These are phyloP conservation scores for Eurytoma californica DNA, from an alignment of 2,888 invertebrate genomes.

Conservation along the genomic window DNA sequence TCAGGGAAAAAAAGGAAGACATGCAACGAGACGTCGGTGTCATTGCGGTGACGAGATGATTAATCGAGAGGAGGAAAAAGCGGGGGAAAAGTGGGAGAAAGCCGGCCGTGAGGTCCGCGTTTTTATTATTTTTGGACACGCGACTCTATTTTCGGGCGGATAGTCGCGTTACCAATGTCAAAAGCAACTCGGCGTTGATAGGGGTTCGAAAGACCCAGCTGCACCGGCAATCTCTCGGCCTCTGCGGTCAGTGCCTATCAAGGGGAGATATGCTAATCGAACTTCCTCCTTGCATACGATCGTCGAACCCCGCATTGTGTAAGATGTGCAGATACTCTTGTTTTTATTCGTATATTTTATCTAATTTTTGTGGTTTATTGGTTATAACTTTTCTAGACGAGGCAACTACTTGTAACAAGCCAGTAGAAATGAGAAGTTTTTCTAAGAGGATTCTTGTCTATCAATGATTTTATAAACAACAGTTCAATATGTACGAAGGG, in stretches of 20 bases:
- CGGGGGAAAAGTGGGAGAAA: conserved; percentile 11
- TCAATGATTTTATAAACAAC: conserved; percentile 10
- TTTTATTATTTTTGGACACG: conserved; percentile 51
- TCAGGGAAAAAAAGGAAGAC: neutral
- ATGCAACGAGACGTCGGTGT: neutral
- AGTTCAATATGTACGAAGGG: conserved; percentile 33
- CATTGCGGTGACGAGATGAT: neutral
- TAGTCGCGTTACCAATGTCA: conserved; percentile 16
- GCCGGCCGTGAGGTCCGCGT: neutral
- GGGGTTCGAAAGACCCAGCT: no score
- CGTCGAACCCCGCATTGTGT: neutral
- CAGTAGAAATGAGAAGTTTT: neutral
- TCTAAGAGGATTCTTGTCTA: neutral
- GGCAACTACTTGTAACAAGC: neutral
- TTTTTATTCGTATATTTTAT: neutral
- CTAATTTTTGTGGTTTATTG: neutral
- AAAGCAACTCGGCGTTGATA: neutral
- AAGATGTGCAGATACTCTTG: neutral
- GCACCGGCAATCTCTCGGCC: no score
- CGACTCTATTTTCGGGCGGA: conserved; percentile 37
- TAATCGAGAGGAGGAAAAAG: conserved; percentile 18
- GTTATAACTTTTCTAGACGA: no score
- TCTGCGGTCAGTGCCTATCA: neutral
- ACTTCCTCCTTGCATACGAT: conserved; percentile 10
- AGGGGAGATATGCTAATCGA: conserved; percentile 40